Evolutionary conservation across 1,140 invertebrate genomes (phyloP).

Genomic region (Himalopsyche phryganea): DNA sequence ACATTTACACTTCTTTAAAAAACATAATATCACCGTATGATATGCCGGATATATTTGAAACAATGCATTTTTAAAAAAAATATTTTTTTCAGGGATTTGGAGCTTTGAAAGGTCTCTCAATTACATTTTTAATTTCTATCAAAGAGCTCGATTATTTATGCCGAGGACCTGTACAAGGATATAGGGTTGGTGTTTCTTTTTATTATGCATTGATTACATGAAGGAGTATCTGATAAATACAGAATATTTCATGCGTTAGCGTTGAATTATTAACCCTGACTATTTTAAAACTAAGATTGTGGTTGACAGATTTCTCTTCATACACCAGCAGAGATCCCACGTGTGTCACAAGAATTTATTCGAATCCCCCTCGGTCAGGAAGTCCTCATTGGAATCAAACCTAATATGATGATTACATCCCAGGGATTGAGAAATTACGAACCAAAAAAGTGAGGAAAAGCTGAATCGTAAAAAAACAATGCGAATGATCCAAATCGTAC

Average conservation of each 20-base stretch:
- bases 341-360: slow-evolving; percentile 57
- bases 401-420: slow-evolving; percentile 61
- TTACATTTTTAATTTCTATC: slow-evolving; percentile 54
- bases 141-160: slow-evolving; percentile 64
- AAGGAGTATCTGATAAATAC: too few relatives aligned
- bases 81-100: slow-evolving; percentile 56
- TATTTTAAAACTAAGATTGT: too few relatives aligned
- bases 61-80: too few relatives aligned
- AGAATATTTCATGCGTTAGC: too few relatives aligned
- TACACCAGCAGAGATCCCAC: slow-evolving; percentile 58
- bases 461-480: too few relatives aligned
- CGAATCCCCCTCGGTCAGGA: slow-evolving; percentile 56
- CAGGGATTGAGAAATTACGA: slow-evolving; percentile 52
- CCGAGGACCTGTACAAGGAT: slow-evolving; percentile 64
- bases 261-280: too few relatives aligned
- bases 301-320: slow-evolving; percentile 59
- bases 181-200: too few relatives aligned
- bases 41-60: too few relatives aligned
- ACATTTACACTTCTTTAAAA: too few relatives aligned
- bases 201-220: too few relatives aligned
- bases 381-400: slow-evolving; percentile 58
- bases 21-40: too few relatives aligned
- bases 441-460: slow-evolving; percentile 47
- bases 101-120: slow-evolving; percentile 55
- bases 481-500: too few relatives aligned